Base-by-base conservation (phyloP, 2,797 vertebrate genomes). In the Characodon lateralis region DNA sequence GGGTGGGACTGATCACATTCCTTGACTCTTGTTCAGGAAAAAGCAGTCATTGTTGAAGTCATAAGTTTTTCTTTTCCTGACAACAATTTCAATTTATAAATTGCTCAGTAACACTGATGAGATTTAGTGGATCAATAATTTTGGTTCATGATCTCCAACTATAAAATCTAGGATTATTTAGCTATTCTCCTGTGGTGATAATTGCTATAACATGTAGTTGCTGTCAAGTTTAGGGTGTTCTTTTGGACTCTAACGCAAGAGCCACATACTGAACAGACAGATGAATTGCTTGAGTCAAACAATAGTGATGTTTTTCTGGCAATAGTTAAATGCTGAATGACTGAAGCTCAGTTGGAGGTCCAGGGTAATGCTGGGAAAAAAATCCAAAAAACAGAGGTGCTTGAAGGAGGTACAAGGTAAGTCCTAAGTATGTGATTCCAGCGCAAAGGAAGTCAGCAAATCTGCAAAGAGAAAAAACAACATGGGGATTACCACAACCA, bases 31-130 rank as follows among this genome's bases (percentile, higher is more conserved):
- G n/a, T 69, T 66, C 41, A 43, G 41, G 24, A 46, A 46, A 69
- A 69, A n/a, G 41, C 41, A 69, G 66, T 69, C 66, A 69, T 69
- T 16, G 41, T n/a, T 69, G 41, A 69, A n/a, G 41, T 69, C 39
- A 69, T 16, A 1, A 6, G 41, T 22, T n/a, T 46, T 6, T n/a
- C 13, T 69, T n/a, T 46, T 69, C 41, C 46, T 68, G 9, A 24
- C 5, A 43, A 68, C 35, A 68, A 43, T 1, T 41, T n/a, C 22
- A 43, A 68, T 6, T 39, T 43, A 6, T 59, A 59, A n/a, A 13
- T 41, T 68, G 13, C 16, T 31, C 4, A 22, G 18, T 35, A 22
- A 43, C 39, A 43, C 22, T 4, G 35, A 13, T 43, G 20, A 66
- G 65, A 24, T 66, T 1, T 24, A 43, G 9, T 41, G 39, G 20